These are phyloP conservation scores for Sisor rabdophorus DNA, from an alignment of 2,113 vertebrate genomes.

Conservation along the genomic window DNA sequence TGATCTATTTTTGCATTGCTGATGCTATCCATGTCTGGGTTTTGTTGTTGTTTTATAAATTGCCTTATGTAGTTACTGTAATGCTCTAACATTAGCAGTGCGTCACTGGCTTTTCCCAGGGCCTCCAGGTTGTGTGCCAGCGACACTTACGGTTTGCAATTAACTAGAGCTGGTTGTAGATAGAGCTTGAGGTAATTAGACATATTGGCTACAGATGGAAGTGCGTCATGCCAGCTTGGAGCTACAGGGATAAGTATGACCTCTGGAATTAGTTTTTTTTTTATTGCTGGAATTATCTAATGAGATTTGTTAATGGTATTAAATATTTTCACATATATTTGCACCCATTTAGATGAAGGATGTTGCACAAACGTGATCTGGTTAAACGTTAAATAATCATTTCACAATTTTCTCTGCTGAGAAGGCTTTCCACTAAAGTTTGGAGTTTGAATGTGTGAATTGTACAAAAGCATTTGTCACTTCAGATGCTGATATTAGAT, in stretches of 20 bases:
- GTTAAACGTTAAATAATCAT: not conserved
- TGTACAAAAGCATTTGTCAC: too few species aligned
- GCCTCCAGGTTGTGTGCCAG: not conserved
- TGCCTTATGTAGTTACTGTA: too few species aligned
- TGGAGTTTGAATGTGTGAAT: too few species aligned
- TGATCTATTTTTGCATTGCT: not conserved
- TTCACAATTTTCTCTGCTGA: too few species aligned
- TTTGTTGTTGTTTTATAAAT: not conserved
- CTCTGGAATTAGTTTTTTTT: not conserved
- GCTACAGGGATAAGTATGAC: not conserved
- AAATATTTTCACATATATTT: too few species aligned
- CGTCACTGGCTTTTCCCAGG: not conserved
- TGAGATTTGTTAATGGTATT: too few species aligned
- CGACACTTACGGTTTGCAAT: constrained; percentile 24
- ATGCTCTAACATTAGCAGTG: not conserved
- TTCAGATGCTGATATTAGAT: too few species aligned
- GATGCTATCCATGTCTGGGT: not conserved
- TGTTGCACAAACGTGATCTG: not conserved
- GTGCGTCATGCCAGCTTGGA: not conserved
- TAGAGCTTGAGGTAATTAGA: not conserved
- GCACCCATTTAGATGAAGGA: not conserved
- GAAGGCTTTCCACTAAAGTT: too few species aligned
- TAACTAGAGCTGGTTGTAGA: constrained; percentile 17
- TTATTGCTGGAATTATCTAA: not conserved
- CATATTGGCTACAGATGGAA: constrained; percentile 9